Evolutionary conservation across 2,797 vertebrate species (phyloP).

Genomic region (Sphaeramia orbicularis): DNA sequence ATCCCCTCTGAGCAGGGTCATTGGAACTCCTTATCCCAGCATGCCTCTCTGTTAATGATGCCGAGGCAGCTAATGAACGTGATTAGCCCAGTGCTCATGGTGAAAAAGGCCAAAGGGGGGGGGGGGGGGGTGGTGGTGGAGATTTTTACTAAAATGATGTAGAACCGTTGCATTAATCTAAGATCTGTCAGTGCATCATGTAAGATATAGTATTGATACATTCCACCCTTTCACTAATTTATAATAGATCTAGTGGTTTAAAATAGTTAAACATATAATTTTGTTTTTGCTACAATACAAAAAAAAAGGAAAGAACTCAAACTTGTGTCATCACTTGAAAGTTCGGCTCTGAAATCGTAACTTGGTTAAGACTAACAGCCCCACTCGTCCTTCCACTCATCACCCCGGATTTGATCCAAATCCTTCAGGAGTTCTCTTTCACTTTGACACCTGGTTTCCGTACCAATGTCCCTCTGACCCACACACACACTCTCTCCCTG

Average conservation of each 20-base stretch:
- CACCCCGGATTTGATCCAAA: conserved; percentile 74
- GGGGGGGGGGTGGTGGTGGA: conserved; percentile 27
- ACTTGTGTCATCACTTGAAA: conserved; percentile 44
- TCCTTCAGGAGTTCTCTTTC: conserved; percentile 47
- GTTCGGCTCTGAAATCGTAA: conserved; percentile 48
- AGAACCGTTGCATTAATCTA: conserved; percentile 22
- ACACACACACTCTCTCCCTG: conserved; percentile 28
- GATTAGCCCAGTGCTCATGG: conserved; percentile 24
- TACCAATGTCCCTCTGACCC: conserved; percentile 33
- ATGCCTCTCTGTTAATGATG: conserved; percentile 67
- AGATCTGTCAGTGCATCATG: no score
- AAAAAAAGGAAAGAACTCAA: background rate
- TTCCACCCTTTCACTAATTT: no score
- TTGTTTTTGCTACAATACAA: background rate
- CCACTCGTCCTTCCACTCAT: conserved; percentile 34
- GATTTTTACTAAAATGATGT: conserved; percentile 15
- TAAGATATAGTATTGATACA: no score
- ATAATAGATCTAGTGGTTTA: background rate
- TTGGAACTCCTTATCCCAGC: conserved; percentile 57
- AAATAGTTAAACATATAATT: no score
- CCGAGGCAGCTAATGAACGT: conserved; percentile 51
- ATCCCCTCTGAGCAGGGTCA: conserved; percentile 50
- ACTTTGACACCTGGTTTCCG: conserved; percentile 50
- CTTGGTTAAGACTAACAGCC: conserved; percentile 39
- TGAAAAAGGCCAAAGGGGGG: conserved; percentile 33